These are phyloP conservation scores for Podarcis cretensis DNA, from an alignment of 2,113 vertebrate genomes.

Conservation along the genomic window DNA sequence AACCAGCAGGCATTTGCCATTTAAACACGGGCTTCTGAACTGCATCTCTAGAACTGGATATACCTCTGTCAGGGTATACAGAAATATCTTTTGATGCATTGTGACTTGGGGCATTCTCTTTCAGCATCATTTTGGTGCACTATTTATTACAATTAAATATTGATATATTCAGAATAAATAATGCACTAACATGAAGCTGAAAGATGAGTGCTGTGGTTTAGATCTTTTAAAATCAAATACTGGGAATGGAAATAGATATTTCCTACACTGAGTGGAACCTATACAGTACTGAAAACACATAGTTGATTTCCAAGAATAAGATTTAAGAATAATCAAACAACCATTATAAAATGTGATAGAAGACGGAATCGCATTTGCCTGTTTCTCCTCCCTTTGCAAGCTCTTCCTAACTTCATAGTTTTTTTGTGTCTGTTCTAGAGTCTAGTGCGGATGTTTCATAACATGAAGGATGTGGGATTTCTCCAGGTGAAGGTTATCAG, in stretches of 20 bases:
- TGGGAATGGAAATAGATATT: neutral
- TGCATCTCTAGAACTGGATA: neutral
- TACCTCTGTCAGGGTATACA: neutral
- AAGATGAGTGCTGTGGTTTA: neutral
- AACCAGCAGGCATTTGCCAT: neutral
- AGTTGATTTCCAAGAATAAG: neutral
- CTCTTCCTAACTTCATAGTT: conserved; percentile 16
- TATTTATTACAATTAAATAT: conserved; percentile 1
- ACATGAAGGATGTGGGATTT: conserved; percentile 94
- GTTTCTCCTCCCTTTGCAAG: neutral
- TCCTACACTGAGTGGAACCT: neutral
- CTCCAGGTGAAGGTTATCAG: conserved; percentile 98
- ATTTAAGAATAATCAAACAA: neutral
- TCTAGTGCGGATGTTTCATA: conserved; percentile 86
- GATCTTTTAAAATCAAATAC: neutral
- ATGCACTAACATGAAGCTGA: neutral
- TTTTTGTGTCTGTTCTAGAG: conserved; percentile 81
- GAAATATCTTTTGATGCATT: neutral
- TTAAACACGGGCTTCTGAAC: neutral
- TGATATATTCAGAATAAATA: neutral
- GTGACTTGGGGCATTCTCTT: neutral
- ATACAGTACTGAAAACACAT: neutral
- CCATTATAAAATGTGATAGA: neutral
- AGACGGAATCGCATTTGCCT: neutral
- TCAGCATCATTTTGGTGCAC: neutral